phyloP scores from a whole-genome alignment of 2,113 vertebrate genomes.

The Pterophyllum scalare region DNA sequence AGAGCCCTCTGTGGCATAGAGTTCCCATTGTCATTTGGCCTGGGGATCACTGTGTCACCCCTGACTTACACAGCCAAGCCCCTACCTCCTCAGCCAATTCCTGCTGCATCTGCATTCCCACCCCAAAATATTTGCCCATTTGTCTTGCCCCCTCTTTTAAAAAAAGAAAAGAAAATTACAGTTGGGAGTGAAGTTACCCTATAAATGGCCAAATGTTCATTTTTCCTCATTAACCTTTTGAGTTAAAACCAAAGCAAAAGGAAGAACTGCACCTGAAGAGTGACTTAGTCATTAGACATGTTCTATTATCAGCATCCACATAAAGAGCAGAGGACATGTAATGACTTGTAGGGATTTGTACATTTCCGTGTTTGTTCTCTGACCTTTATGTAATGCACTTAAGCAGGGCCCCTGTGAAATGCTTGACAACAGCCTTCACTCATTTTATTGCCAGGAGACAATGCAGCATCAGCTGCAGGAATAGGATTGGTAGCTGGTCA shows the following conservation, averaged over 20 bases:
- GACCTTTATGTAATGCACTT: conserved; percentile 62
- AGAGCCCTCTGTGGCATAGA: background rate
- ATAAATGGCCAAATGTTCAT: background rate
- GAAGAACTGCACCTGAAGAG: conserved; percentile 7
- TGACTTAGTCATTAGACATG: conserved; percentile 19
- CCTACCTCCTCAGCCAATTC: background rate
- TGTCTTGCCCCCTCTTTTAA: background rate
- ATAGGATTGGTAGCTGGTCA: conserved; percentile 38
- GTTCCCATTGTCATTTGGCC: background rate
- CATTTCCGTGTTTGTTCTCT: conserved; percentile 42
- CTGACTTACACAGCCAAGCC: background rate
- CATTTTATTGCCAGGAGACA: conserved; percentile 36
- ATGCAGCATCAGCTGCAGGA: conserved; percentile 43
- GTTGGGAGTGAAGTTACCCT: background rate
- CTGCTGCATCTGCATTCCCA: no score
- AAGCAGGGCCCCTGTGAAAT: conserved; percentile 58
- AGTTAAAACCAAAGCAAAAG: conserved; percentile 11
- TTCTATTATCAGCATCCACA: conserved; percentile 30
- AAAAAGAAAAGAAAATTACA: no score
- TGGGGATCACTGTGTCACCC: background rate
- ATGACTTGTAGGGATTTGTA: conserved; percentile 61
- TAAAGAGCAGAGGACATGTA: conserved; percentile 36
- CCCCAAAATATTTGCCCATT: background rate
- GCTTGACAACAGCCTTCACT: conserved; percentile 59
- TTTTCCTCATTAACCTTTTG: conserved; percentile 4